A percentile compares a stretch with the other conserved stretches of the same genome.
Conservation (phyloP, 2,797 vertebrate genomes). For the Spondyliosoma cantharus region DNA sequence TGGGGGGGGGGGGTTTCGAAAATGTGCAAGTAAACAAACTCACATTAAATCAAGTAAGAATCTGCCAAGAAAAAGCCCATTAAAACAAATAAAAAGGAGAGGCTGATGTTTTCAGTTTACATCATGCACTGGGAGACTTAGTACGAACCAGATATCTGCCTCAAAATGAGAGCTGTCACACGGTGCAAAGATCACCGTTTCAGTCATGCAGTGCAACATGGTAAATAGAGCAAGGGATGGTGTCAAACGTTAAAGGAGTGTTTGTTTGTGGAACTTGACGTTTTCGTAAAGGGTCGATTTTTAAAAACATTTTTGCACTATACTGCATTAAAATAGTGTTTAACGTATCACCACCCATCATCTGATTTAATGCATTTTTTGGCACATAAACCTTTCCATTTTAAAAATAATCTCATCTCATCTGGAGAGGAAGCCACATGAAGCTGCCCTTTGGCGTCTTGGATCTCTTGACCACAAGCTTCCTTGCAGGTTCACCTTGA, state of each 20-base stretch:
- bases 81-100: slow-evolving; percentile 28
- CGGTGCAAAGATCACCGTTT: slow-evolving; percentile 65
- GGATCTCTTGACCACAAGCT: slow-evolving; percentile 14
- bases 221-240: slow-evolving; percentile 31
- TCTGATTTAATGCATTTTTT: slow-evolving; percentile 45
- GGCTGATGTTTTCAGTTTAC: slow-evolving; percentile 51
- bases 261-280: slow-evolving; percentile 11
- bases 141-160: slow-evolving; percentile 45
- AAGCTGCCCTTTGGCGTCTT: slow-evolving; percentile 31
- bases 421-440: slow-evolving; percentile 35
- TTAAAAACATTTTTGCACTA: slow-evolving; percentile 17
- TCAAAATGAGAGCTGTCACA: slow-evolving; percentile 51
- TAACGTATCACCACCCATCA: not conserved
- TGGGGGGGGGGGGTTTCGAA: slow-evolving; percentile 7
- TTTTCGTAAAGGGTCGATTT: slow-evolving; percentile 17
- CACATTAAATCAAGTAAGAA: slow-evolving; percentile 52
- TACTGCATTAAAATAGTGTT: slow-evolving; percentile 7
- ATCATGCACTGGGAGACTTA: slow-evolving; percentile 50
- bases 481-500: not conserved
- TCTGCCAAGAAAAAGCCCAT: slow-evolving; percentile 11
- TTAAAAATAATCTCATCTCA: not conserved
- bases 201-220: slow-evolving; percentile 60
- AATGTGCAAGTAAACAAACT: slow-evolving; percentile 60
- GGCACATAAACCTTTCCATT: slow-evolving; percentile 49
- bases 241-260: slow-evolving; percentile 12